Conservation (phyloP, 2,888 invertebrate genomes). For the Galeopsomyia nigrocyanea region DNA sequence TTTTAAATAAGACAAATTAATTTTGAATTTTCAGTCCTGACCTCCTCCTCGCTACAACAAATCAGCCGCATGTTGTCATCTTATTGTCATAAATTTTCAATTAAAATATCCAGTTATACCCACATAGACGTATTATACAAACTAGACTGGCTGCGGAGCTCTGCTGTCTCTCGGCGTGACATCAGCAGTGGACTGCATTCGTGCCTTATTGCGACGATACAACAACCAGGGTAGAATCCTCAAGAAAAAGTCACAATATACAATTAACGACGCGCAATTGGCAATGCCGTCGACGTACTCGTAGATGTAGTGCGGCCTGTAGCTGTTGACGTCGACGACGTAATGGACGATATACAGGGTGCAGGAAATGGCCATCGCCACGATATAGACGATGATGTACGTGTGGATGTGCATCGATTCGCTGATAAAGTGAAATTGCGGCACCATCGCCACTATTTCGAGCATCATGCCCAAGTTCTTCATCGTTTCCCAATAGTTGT, state of each 20-base stretch:
- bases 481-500: background rate
- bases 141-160: too few relatives aligned
- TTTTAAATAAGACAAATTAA: too few relatives aligned
- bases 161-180: too few relatives aligned
- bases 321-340: background rate
- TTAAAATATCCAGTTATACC: too few relatives aligned
- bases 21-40: too few relatives aligned
- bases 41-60: too few relatives aligned
- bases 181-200: background rate
- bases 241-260: conserved; percentile 30
- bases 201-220: background rate
- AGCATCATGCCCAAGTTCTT: background rate
- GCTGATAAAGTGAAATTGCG: background rate
- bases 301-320: background rate
- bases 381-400: conserved; percentile 16
- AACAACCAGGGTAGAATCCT: conserved; percentile 6
- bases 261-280: background rate
- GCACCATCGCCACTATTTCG: background rate
- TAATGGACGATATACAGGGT: background rate
- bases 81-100: too few relatives aligned
- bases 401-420: conserved; percentile 19
- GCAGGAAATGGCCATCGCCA: conserved; percentile 9
- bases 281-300: background rate
- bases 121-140: too few relatives aligned
- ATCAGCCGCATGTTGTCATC: too few relatives aligned